These are phyloP conservation scores for Acanthurus lineatus DNA, from an alignment of 2,797 vertebrate species.

Conservation along the genomic window DNA sequence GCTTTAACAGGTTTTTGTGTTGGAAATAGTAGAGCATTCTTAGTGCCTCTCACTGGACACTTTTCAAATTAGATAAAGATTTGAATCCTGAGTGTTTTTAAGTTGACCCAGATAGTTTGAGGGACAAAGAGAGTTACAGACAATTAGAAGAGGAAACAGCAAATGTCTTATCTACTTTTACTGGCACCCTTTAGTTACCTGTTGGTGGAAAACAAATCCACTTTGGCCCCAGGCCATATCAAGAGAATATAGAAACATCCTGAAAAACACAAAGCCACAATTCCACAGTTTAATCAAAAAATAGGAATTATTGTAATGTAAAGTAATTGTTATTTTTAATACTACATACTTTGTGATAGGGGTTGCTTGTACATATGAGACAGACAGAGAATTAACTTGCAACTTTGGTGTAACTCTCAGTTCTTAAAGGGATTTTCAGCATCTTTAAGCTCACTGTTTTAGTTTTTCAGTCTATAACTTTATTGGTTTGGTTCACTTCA, in stretches of 20 bases:
- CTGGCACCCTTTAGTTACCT: too few species aligned
- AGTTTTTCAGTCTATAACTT: background rate
- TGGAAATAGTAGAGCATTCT: background rate
- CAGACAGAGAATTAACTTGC: too few species aligned
- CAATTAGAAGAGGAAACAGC: background rate
- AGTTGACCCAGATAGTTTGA: background rate
- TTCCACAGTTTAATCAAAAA: too few species aligned
- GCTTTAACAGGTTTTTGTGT: background rate
- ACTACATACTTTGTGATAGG: background rate
- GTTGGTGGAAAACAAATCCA: too few species aligned
- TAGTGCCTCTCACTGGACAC: background rate
- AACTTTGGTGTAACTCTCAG: background rate
- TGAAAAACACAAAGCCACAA: too few species aligned
- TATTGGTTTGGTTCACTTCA: background rate
- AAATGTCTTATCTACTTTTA: background rate
- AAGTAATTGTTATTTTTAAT: too few species aligned
- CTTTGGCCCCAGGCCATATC: too few species aligned
- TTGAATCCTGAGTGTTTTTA: background rate
- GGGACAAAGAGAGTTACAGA: background rate
- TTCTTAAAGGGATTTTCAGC: too few species aligned
- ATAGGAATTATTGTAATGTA: too few species aligned
- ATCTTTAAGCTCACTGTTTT: too few species aligned
- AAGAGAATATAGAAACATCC: too few species aligned
- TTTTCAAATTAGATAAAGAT: background rate
- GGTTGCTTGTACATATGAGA: background rate